A percentile compares a stretch with the other conserved stretches of the same genome.
phyloP scores from a whole-genome alignment of 2,888 invertebrate genomes.

The Orgyia antiqua region DNA sequence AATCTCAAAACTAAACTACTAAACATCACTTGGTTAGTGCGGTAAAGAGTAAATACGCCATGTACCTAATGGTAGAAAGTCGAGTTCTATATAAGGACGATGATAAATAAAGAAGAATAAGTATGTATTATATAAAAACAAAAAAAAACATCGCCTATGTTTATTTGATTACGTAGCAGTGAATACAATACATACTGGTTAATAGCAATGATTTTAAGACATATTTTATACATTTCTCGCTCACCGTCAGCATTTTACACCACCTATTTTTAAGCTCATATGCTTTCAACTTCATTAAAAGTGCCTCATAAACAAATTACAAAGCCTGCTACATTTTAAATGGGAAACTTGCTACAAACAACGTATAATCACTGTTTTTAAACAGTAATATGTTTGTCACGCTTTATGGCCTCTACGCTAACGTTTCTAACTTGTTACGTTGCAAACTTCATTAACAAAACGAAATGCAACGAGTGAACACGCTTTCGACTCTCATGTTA shows the following conservation, averaged over 20 bases:
- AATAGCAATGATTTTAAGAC: too few relatives aligned
- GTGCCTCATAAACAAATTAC: slow-evolving; percentile 32
- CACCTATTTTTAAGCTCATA: too few relatives aligned
- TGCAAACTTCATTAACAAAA: slow-evolving; percentile 5
- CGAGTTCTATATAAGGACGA: too few relatives aligned
- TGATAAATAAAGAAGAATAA: too few relatives aligned
- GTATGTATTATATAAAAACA: background rate
- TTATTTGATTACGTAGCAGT: too few relatives aligned
- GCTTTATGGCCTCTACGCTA: too few relatives aligned
- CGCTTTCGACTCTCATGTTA: background rate
- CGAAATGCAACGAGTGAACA: slow-evolving; percentile 4
- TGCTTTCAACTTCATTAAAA: slow-evolving; percentile 38
- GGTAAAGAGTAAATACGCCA: too few relatives aligned
- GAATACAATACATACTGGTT: too few relatives aligned
- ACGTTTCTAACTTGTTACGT: slow-evolving; percentile 3
- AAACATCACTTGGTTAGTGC: too few relatives aligned
- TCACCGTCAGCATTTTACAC: slow-evolving; percentile 6
- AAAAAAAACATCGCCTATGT: background rate
- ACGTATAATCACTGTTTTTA: slow-evolving; percentile 11
- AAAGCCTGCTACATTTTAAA: slow-evolving; percentile 16
- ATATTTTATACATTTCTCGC: too few relatives aligned
- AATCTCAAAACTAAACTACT: too few relatives aligned
- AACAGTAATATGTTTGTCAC: background rate
- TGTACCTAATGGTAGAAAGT: too few relatives aligned
- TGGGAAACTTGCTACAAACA: slow-evolving; percentile 16